Evolutionary conservation across 2,113 vertebrate genomes (phyloP).

Genomic region (Vimba vimba): DNA sequence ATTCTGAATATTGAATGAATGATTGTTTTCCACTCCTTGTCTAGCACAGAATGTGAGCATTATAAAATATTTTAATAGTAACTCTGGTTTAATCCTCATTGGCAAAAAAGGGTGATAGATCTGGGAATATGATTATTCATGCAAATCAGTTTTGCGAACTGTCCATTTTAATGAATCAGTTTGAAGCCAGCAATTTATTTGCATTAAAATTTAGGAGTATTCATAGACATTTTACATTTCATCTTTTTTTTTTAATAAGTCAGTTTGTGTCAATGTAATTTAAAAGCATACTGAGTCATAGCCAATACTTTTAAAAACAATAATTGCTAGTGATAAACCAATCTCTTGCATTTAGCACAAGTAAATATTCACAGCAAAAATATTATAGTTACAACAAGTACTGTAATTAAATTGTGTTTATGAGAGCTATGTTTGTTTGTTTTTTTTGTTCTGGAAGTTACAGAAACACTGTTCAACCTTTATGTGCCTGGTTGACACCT

Average conservation of each 20-base stretch:
- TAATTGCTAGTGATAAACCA: neutral
- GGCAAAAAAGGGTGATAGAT: neutral
- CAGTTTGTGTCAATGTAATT: neutral
- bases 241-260: neutral
- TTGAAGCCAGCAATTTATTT: neutral
- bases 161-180: neutral
- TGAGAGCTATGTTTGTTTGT: neutral
- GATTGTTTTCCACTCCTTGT: neutral
- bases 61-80: neutral
- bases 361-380: constrained; percentile 8
- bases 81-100: neutral
- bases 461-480: neutral
- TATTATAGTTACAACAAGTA: neutral
- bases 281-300: neutral
- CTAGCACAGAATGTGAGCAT: neutral
- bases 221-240: neutral
- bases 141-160: constrained; percentile 1
- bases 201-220: neutral
- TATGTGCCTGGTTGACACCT: neutral
- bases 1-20: no score
- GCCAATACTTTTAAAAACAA: neutral
- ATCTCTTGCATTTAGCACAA: neutral
- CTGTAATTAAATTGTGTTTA: neutral
- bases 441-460: neutral
- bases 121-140: constrained; percentile 17